These are phyloP conservation scores for Drymodes brunneopygia DNA, from an alignment of 2,113 vertebrate genomes.

Conservation along the genomic window DNA sequence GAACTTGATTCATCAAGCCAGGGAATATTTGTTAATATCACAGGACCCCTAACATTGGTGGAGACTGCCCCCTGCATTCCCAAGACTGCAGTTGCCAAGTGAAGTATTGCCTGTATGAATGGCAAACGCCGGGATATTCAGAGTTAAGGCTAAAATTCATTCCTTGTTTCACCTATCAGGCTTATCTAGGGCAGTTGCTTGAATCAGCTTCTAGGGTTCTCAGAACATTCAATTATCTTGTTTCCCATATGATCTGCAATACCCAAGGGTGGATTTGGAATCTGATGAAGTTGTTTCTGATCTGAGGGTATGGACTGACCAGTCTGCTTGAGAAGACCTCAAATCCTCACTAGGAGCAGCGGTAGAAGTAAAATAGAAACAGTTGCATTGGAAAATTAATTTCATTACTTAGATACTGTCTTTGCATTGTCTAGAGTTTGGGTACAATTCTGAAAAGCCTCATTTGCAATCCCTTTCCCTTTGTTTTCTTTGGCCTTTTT, in stretches of 20 bases:
- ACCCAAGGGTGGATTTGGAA: slow-evolving; percentile 30
- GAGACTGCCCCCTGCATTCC: background rate
- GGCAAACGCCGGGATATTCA: background rate
- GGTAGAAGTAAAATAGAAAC: background rate
- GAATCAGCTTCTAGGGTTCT: slow-evolving; percentile 48
- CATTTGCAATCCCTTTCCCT: background rate
- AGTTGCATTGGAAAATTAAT: slow-evolving; percentile 27
- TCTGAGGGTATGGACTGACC: slow-evolving; percentile 52
- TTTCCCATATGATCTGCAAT: slow-evolving; percentile 47
- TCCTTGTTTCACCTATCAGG: background rate
- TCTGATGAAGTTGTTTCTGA: slow-evolving; percentile 64
- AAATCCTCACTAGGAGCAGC: background rate
- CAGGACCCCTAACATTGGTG: background rate
- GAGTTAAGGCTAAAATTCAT: slow-evolving; percentile 39
- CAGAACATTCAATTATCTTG: slow-evolving; percentile 58
- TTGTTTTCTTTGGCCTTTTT: background rate
- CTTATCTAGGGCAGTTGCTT: slow-evolving; percentile 50
- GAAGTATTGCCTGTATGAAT: background rate
- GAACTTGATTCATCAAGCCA: background rate
- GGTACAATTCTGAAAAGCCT: background rate
- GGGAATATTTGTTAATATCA: background rate
- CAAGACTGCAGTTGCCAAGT: background rate
- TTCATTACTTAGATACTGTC: background rate
- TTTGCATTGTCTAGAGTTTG: background rate
- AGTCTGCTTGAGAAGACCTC: slow-evolving; percentile 23